phyloP scores from a whole-genome alignment of 2,113 vertebrate genomes.

The Nyctereutes procyonoides region DNA sequence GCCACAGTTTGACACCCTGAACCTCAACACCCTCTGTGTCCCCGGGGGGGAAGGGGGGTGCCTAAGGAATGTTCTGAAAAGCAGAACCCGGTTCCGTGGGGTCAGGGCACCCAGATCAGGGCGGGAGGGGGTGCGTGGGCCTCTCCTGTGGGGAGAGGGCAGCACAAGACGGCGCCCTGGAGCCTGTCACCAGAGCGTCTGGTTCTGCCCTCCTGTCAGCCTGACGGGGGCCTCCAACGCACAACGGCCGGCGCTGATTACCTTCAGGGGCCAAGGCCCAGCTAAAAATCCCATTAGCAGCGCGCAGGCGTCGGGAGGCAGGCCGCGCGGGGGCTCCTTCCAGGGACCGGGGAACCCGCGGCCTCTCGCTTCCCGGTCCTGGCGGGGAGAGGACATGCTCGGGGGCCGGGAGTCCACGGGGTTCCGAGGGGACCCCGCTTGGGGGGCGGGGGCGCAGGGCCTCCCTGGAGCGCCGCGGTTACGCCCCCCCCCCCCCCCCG shows the following conservation, averaged over 20 bases:
- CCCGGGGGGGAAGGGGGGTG: background rate
- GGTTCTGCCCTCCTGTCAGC: constrained; percentile 59
- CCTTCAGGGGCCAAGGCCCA: constrained; percentile 66
- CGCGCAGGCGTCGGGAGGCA: constrained; percentile 14
- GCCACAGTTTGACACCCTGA: constrained; percentile 16
- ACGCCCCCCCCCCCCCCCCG: no score
- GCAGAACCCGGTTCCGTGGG: background rate
- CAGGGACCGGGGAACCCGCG: constrained; percentile 68
- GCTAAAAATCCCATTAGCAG: constrained; percentile 79
- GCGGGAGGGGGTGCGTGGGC: accelerated
- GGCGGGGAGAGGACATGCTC: background rate
- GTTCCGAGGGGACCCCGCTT: no score
- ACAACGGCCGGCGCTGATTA: constrained; percentile 65
- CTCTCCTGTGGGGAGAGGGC: background rate
- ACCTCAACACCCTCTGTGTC: background rate
- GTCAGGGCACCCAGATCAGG: background rate
- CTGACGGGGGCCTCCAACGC: constrained; percentile 57
- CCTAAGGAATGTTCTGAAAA: background rate
- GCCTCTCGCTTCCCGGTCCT: constrained; percentile 53
- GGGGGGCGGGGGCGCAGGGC: no score
- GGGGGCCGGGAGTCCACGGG: no score
- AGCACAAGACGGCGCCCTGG: background rate
- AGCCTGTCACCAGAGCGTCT: constrained; percentile 66
- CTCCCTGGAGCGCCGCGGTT: no score
- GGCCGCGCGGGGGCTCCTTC: constrained; percentile 51